A percentile compares a stretch with the other conserved stretches of the same genome.
phyloP scores from a whole-genome alignment of 2,113 vertebrate genomes.

The Anoplopoma fimbria region DNA sequence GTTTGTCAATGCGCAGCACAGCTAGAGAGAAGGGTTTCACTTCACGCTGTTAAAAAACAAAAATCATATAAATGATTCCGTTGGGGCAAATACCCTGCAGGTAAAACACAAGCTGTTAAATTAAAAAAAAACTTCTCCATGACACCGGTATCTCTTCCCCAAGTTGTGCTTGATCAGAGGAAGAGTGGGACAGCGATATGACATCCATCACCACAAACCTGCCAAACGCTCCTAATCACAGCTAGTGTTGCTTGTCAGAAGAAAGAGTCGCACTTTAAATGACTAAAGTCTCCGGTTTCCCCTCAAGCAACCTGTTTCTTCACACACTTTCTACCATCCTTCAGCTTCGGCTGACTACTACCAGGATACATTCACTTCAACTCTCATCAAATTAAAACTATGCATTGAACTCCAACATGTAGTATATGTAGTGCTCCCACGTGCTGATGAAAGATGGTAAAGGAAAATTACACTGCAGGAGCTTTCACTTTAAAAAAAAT shows the following conservation, averaged over 20 bases:
- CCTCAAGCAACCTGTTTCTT: slow-evolving; percentile 20
- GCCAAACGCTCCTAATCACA: slow-evolving; percentile 40
- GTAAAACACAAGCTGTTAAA: slow-evolving; percentile 51
- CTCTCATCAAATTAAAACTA: neutral
- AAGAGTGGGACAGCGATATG: slow-evolving; percentile 17
- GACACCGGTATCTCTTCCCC: neutral
- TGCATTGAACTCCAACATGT: neutral
- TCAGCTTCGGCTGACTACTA: slow-evolving; percentile 1
- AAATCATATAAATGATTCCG: slow-evolving; percentile 32
- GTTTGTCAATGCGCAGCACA: neutral
- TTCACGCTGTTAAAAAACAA: neutral
- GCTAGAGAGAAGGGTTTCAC: slow-evolving; percentile 14
- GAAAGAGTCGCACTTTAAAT: slow-evolving; percentile 25
- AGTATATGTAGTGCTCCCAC: neutral
- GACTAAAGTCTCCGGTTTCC: slow-evolving; percentile 12
- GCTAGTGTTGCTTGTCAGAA: slow-evolving; percentile 34
- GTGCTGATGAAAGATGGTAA: neutral
- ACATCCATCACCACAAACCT: slow-evolving; percentile 36
- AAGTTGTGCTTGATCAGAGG: slow-evolving; percentile 42
- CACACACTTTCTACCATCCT: slow-evolving; percentile 8
- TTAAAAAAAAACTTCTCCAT: slow-evolving; percentile 30
- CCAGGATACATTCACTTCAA: neutral
- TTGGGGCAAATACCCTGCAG: slow-evolving; percentile 48
- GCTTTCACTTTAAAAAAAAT: neutral
- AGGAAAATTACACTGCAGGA: neutral